These are phyloP conservation scores for Taenioides sp. DNA, from an alignment of 2,797 vertebrate genomes.

Conservation along the genomic window DNA sequence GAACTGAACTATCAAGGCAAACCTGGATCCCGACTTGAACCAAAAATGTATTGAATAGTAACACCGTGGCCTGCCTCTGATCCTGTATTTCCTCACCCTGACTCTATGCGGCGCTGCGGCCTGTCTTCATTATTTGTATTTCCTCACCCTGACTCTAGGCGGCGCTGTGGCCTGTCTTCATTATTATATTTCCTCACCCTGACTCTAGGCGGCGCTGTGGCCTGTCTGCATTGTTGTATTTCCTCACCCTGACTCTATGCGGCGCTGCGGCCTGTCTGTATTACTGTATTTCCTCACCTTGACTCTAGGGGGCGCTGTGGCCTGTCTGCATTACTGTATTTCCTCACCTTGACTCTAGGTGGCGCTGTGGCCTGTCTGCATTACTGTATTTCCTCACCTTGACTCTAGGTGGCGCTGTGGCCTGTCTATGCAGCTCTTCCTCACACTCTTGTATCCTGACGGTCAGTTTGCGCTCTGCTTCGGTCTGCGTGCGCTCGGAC, in stretches of 20 bases:
- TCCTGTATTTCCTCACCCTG: conserved; percentile 76
- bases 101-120: conserved; percentile 78
- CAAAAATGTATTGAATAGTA: no score
- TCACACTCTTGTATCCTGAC: conserved; percentile 82
- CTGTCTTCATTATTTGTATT: conserved; percentile 72
- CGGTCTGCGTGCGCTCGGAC: conserved; percentile 72
- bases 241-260: conserved; percentile 83
- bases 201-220: conserved; percentile 22
- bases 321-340: conserved; percentile 59
- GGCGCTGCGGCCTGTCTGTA: conserved; percentile 77
- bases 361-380: conserved; percentile 77
- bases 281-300: conserved; percentile 74
- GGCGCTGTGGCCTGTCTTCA: conserved; percentile 57
- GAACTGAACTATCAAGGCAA: no score
- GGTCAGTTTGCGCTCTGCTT: conserved; percentile 81
- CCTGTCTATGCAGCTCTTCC: conserved; percentile 81
- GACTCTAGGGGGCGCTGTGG: conserved; percentile 76
- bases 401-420: conserved; percentile 77
- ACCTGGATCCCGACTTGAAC: conserved; percentile 61
- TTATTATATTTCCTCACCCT: conserved; percentile 74
- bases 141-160: conserved; percentile 69
- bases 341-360: conserved; percentile 83
- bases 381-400: conserved; percentile 74
- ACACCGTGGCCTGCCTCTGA: conserved; percentile 73
- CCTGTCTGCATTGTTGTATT: conserved; percentile 73